These are phyloP conservation scores for Corapipo altera DNA, from an alignment of 2,113 vertebrate species.

Conservation along the genomic window DNA sequence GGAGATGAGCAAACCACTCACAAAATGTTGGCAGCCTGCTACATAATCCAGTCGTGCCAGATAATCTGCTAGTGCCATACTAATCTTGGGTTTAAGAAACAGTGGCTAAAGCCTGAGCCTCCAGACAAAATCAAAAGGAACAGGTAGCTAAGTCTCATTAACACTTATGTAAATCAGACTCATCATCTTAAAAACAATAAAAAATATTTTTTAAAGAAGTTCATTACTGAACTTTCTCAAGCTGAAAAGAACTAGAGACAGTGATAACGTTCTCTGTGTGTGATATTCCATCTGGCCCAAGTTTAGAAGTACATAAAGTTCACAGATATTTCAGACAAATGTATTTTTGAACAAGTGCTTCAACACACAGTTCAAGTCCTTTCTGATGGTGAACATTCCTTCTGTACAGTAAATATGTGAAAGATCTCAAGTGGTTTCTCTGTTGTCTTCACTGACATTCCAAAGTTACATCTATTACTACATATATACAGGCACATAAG, in stretches of 20 bases:
- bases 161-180: background rate
- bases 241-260: background rate
- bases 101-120: background rate
- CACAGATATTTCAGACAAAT: conserved; percentile 5
- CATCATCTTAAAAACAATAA: background rate
- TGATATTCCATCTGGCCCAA: conserved; percentile 5
- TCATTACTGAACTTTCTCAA: background rate
- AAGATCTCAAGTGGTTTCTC: background rate
- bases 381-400: background rate
- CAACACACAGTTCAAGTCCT: background rate
- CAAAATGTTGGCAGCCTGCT: background rate
- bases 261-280: background rate
- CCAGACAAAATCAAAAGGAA: background rate
- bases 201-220: background rate
- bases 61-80: background rate
- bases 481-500: background rate
- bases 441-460: background rate
- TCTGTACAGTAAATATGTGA: background rate
- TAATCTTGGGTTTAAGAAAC: background rate
- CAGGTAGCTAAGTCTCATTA: background rate
- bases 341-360: conserved; percentile 22
- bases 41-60: background rate
- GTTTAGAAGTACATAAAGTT: background rate
- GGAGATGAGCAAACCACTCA: background rate
- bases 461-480: background rate